Evolutionary conservation across 2,888 invertebrate species (phyloP).

Genomic region (Germaria angustata): DNA sequence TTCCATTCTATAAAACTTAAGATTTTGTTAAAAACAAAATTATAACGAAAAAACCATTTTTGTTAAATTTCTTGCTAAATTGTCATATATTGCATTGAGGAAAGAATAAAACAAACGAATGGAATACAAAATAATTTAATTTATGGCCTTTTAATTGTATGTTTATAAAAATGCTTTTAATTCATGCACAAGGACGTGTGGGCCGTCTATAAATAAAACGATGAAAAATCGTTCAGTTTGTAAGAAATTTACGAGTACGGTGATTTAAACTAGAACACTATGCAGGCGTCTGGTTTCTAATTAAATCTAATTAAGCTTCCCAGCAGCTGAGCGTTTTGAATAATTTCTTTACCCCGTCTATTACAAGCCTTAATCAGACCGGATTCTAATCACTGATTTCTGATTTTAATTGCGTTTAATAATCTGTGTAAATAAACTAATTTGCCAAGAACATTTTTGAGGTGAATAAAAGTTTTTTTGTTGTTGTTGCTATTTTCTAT

Average conservation of each 20-base stretch:
- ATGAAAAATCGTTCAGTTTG: conserved; percentile 27
- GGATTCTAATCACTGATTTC: conserved; percentile 31
- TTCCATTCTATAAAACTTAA: conserved; percentile 41
- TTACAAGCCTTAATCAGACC: conserved; percentile 12
- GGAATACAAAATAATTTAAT: background rate
- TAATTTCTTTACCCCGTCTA: conserved; percentile 8
- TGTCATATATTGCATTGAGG: background rate
- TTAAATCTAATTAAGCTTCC: background rate
- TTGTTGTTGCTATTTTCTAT: background rate
- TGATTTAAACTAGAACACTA: conserved; percentile 22
- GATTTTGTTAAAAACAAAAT: background rate
- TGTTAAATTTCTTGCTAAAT: conserved; percentile 43
- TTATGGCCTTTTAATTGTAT: conserved; percentile 16
- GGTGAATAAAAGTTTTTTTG: background rate
- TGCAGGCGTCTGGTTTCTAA: background rate
- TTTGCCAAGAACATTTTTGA: conserved; percentile 5
- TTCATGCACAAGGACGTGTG: conserved; percentile 50
- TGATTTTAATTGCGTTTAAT: conserved; percentile 21
- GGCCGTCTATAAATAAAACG: conserved; percentile 38
- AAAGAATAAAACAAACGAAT: background rate
- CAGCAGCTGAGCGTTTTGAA: background rate
- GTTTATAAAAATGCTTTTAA: conserved; percentile 4
- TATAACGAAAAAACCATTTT: background rate
- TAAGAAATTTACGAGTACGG: conserved; percentile 2
- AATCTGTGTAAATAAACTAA: conserved; percentile 3